Base-by-base conservation (phyloP, 2,113 vertebrate genomes). In the Ramphastos sulfuratus region DNA sequence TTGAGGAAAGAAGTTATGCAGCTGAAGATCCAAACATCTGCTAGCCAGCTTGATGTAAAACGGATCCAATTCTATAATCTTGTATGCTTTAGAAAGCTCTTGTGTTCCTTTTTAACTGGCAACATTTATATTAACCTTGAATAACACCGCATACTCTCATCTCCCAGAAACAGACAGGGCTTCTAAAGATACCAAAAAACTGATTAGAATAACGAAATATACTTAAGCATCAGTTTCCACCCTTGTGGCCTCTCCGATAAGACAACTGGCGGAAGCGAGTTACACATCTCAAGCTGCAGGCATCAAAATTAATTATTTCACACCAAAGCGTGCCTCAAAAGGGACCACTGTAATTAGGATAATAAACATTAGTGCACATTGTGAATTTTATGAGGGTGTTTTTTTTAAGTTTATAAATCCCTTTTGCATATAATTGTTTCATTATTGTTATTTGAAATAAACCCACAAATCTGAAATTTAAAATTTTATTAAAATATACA, bases 261-360 rank as follows among this genome's bases (percentile, higher is more conserved):
- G 63, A 91, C 52, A 91, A 95, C n/a, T 66, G 81, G 58, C 30
- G 6, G 81, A 95, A 96, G 67, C 74, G 59, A 95, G 85, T 65
- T 94, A 87, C 80, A 80, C 42, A 76, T 89, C 85, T 93, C 92
- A 75, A 93, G 60, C 87, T 94, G 92, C 65, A 95, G 85, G 91
- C 87, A 96, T 90, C 84, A 96, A 95, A 93, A 96, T 95, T 91
- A 95, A 85, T 97, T 96, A 96, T 93, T 85, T 83, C 84, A 84
- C 58, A 85, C 70, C 64, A 93, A 91, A 76, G 70, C 60, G 65
- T 88, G 50, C 73, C 91, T 94, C 95, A 94, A 42, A 96, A 92
- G 96, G 88, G 90, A 91, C 71, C 24, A 48, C 50, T 89, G 59
- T 96, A 95, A 95, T 96, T 96, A 94, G 71, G 67, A 94, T 93